Evolutionary conservation across 2,888 invertebrate species (phyloP), one percentile per base, ranked within the genome.

Genomic region (Drosophila putrida): DNA sequence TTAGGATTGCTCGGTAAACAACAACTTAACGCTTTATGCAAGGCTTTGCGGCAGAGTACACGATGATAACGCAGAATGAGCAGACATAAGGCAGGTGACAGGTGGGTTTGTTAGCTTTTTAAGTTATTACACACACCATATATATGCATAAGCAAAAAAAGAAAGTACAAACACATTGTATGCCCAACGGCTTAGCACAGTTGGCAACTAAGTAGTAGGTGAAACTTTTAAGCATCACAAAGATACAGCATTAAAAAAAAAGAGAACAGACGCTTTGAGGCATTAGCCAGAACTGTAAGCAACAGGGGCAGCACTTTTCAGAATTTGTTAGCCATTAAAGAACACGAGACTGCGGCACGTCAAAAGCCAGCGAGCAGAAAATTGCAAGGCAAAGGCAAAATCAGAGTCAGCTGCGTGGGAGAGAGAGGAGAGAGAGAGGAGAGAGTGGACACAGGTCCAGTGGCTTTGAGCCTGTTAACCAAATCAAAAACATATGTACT

Each of bases 81-180:
- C 54, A 50, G 44, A 27, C 49, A 27, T 27, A 28, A 33, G 41
- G 25, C 33, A 55, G 58, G 11, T 36, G 54, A 58, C 46, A 76
- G 75, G 70, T 69, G 71, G 35, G 73, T 64, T 78, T 89, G 89
- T 88, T 84, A 65, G 85, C 88, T 79, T 85, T 80, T 75, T 65
- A 75, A 87, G 74, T 87, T 89, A 83, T 80, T 71, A 71, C 54
- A 63, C 66, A 75, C 73, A 59, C 67, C 47, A 36, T 36, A 31
- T 15, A 36, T 43, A n/a, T n/a, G n/a, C n/a, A n/a, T n/a, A n/a
- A n/a, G n/a, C n/a, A 43, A 55, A 44, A 47, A 51, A 27, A 9
- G 10, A 44, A 25, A 10, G 41, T 38, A 54, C 41, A 35, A 43
- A 57, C 35, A 58, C 55, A 67, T 36, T 51, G 47, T 67, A 54